Base-by-base conservation (phyloP, 1,140 invertebrate species). In the Zeugodacus cucurbitae region DNA sequence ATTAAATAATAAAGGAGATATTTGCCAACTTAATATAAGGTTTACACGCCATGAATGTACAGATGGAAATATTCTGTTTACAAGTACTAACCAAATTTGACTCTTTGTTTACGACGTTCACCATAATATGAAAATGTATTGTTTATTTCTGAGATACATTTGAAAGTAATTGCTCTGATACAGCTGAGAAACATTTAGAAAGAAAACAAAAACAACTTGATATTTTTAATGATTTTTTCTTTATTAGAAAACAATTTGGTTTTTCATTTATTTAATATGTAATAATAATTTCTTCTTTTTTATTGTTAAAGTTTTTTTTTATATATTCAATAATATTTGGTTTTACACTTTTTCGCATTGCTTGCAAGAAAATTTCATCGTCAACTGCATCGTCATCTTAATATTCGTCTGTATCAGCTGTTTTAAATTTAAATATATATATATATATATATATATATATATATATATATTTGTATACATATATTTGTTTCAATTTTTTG, bases 171-270 rank as follows among this genome's bases (percentile, higher is more conserved):
- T n/a, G n/a, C n/a, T n/a, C n/a, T n/a, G n/a, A n/a, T n/a, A n/a
- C n/a, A n/a, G n/a, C n/a, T n/a, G n/a, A n/a, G n/a, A n/a, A n/a
- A 62, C 3, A 8, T 26, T 3, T 67, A 14, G 4, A 74, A 41
- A 22, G n/a, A 74, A 74, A n/a, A 41, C 70, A 54, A 37, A 41
- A 41, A 8, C 32, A 3, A 10, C 14, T 17, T 70, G 26, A 20
- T 34, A 1, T 34, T 62, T 44, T 48, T 48, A 29, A 48, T 48
- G 20, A 87, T 62, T 67, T 59, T 48, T 87, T 87, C 57, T 92
- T 92, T 92, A 92, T 92, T 92, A 92, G 91, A 92, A 92, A 92
- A 92, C 91, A 91, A 92, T 92, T 92, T 92, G 90, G 90, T 88
- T 89, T 88, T 89, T 90, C 88, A 62, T 82, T 89, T 89, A 90